Evolutionary conservation across 2,113 vertebrate genomes (phyloP), one percentile per base, ranked within the genome.

Genomic region (Pelobates fuscus): DNA sequence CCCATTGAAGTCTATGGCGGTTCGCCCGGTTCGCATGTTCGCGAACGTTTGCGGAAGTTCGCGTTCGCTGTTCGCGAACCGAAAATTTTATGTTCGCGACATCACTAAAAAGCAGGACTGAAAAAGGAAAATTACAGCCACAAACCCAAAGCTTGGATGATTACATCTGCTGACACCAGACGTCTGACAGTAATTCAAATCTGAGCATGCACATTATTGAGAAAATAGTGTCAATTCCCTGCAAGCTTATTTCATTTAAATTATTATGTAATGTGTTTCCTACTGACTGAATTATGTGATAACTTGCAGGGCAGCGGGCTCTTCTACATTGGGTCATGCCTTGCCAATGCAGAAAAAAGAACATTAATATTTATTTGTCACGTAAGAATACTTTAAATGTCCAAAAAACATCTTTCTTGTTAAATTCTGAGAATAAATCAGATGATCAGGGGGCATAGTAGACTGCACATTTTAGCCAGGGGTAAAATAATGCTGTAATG

Each of bases 221-320:
- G 68, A 70, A 70, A 70, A 41, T 70, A 27, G 68, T 70, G 58
- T 70, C 55, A 70, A 44, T 70, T 70, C 55, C 24, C 32, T 60
- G 32, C 55, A 32, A 70, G 68, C 41, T 70, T 70, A 70, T 60
- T 70, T 43, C 49, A 70, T 70, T 70, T 70, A 60, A 70, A 70
- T 60, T 41, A 59, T 70, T 70, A 44, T 60, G 54, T 70, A 70
- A 70, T 70, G 68, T 43, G 52, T 60, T 70, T 70, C 41, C 68
- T 70, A 57, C 68, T 60, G 68, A 70, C 54, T 70, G 32, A 70
- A 70, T 70, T 70, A 70, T 70, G 55, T 70, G 68, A 60, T 70
- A 52, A 59, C 32, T 25, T 58, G 49, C 59, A 26, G 30, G 44
- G 41, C 68, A 59, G 20, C 58, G 30, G 59, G 68, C 37, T 60